These are phyloP conservation scores for Prosapia bicincta DNA, from an alignment of 2,888 invertebrate species.

Conservation along the genomic window DNA sequence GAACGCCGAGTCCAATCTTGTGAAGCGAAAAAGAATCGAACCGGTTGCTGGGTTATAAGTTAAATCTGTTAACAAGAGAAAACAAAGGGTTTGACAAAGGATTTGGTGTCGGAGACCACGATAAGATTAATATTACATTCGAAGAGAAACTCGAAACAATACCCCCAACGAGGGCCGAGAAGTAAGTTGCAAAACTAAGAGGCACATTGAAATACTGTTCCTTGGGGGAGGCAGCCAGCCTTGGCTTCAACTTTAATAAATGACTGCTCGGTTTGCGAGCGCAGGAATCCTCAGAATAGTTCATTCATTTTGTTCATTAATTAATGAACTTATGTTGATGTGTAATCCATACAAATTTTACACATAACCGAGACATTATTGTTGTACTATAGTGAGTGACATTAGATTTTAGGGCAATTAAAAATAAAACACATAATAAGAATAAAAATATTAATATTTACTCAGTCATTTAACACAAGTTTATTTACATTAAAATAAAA, in stretches of 20 bases:
- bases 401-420: too few species aligned
- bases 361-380: too few species aligned
- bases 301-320: background rate
- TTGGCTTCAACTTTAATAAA: constrained; percentile 24
- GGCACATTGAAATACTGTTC: constrained; percentile 24
- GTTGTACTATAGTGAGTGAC: too few species aligned
- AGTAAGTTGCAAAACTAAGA: constrained; percentile 8
- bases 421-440: too few species aligned
- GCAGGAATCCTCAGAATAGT: background rate
- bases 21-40: too few species aligned
- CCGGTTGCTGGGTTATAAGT: too few species aligned
- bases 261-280: constrained; percentile 8
- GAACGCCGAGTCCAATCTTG: too few species aligned
- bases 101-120: background rate
- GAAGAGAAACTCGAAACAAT: constrained; percentile 25
- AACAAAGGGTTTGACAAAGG: background rate
- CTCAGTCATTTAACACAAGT: too few species aligned
- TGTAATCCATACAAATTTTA: too few species aligned
- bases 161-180: constrained; percentile 20
- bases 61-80: background rate
- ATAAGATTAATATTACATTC: constrained; percentile 24
- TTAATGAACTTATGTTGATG: background rate
- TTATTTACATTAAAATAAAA: too few species aligned
- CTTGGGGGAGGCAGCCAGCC: constrained; percentile 11
- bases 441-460: too few species aligned